phyloP scores from a whole-genome alignment of 2,113 vertebrate species.

The Synodontis membranacea region DNA sequence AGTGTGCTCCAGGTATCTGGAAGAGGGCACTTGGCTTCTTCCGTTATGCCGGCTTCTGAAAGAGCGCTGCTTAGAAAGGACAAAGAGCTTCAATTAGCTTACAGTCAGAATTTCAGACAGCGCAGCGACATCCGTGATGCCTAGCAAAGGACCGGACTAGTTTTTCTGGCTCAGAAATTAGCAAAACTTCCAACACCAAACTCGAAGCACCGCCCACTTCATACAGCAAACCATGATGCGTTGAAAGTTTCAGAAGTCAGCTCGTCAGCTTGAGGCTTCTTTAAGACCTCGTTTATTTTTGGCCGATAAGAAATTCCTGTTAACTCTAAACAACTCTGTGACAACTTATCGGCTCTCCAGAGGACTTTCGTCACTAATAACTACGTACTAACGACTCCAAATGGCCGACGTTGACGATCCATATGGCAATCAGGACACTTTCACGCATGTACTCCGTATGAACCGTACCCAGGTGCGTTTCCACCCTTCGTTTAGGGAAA shows the following conservation, averaged over 20 bases:
- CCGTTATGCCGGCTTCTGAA: not conserved
- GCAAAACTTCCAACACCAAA: not conserved
- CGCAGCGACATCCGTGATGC: not conserved
- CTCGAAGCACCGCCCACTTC: not conserved
- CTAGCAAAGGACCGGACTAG: not conserved
- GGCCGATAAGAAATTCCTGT: not conserved
- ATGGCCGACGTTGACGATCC: not conserved
- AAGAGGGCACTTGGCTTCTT: not conserved
- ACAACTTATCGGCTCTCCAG: not conserved
- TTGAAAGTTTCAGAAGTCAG: not conserved
- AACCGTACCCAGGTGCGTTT: not conserved
- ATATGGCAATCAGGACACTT: not conserved
- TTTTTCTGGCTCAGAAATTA: not conserved
- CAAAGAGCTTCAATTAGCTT: not conserved
- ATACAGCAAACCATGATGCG: not conserved
- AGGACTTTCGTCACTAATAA: not conserved
- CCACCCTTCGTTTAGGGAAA: not conserved
- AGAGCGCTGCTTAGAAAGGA: not conserved
- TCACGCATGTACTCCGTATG: not conserved
- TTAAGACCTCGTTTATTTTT: not conserved
- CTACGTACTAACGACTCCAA: not conserved
- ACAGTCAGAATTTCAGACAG: not conserved
- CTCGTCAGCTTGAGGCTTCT: not conserved
- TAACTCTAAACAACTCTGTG: not conserved
- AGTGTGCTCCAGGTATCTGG: not conserved